Percentiles rank a stretch among this genome's conserved stretches.
Evolutionary conservation across 2,888 invertebrate genomes (phyloP).

Genomic region (Agrilus cyanescens): DNA sequence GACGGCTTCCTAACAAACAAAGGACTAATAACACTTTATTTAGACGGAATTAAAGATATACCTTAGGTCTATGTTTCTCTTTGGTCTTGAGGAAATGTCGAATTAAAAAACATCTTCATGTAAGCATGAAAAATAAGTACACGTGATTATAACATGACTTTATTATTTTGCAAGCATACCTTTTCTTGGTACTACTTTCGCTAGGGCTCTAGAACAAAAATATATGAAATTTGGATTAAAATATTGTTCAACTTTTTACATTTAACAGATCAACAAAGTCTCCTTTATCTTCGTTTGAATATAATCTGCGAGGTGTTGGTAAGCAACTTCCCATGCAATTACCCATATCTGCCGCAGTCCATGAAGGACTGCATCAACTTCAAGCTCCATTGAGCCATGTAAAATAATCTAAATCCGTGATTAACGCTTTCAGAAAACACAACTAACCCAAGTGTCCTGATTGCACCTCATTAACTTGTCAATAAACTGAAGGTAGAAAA

Average conservation of each 20-base stretch:
- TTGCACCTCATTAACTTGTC: too few relatives aligned
- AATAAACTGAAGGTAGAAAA: too few relatives aligned
- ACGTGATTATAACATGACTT: neutral
- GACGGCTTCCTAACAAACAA: conserved; percentile 33
- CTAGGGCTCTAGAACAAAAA: too few relatives aligned
- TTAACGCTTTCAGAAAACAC: neutral
- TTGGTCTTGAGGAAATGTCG: conserved; percentile 29
- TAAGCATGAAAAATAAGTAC: conserved; percentile 21
- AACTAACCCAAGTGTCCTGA: too few relatives aligned
- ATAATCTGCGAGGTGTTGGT: conserved; percentile 22
- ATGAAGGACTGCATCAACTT: conserved; percentile 27
- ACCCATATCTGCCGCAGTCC: conserved; percentile 36
- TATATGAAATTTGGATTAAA: too few relatives aligned
- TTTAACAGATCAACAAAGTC: conserved; percentile 20
- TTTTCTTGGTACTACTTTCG: too few relatives aligned
- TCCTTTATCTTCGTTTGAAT: conserved; percentile 16
- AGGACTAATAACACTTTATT: conserved; percentile 5
- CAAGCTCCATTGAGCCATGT: conserved; percentile 30
- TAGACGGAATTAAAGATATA: conserved; percentile 13
- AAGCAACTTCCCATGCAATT: conserved; percentile 40
- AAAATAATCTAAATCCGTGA: conserved; percentile 19
- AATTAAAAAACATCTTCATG: conserved; percentile 27
- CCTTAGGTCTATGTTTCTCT: conserved; percentile 25
- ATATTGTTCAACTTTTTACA: too few relatives aligned
- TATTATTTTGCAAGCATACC: too few relatives aligned